Percentiles rank a stretch among this genome's conserved stretches.
These are phyloP conservation scores for Drosophila parabipectinata DNA, from an alignment of 1,140 invertebrate species.

Conservation along the genomic window DNA sequence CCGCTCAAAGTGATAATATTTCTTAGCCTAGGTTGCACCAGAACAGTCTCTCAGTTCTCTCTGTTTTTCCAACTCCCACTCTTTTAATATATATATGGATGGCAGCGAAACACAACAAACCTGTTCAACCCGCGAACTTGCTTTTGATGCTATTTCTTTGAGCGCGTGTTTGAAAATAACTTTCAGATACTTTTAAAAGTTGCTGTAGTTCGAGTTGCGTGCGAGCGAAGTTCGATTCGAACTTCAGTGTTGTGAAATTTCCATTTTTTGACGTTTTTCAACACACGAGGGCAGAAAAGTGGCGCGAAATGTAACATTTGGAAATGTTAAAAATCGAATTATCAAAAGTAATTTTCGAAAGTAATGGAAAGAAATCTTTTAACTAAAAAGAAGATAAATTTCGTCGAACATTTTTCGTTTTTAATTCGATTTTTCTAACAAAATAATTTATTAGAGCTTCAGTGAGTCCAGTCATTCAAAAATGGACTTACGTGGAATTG, in stretches of 20 bases:
- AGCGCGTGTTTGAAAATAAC: not conserved
- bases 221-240: no score
- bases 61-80: conserved; percentile 23
- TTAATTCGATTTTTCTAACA: not conserved
- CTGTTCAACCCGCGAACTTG: not conserved
- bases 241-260: no score
- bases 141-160: conserved; percentile 32
- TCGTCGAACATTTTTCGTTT: not conserved
- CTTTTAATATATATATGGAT: conserved; percentile 3
- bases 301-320: no score
- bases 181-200: no score
- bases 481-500: not conserved
- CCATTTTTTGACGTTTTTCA: no score
- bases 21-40: conserved; percentile 20
- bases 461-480: not conserved
- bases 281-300: no score
- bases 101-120: not conserved
- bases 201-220: no score
- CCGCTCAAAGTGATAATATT: not conserved
- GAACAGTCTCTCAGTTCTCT: conserved; percentile 14
- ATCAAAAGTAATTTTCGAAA: no score
- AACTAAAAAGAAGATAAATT: not conserved
- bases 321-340: no score
- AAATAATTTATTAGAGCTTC: no score
- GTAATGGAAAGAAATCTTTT: no score